phyloP scores from a whole-genome alignment of 2,888 invertebrate species.

The Barypeithes pellucidus region DNA sequence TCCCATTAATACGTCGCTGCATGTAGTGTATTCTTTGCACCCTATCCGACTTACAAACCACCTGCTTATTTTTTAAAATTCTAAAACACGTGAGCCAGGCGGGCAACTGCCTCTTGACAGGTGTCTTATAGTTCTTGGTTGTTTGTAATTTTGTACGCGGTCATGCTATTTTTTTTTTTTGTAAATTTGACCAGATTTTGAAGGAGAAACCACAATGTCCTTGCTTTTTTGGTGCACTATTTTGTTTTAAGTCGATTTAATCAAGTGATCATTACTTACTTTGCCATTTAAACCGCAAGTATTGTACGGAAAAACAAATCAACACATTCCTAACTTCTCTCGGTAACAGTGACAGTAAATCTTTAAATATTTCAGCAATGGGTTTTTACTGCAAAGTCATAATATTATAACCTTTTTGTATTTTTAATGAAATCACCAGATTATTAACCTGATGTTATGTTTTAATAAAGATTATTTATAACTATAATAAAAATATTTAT shows the following conservation, averaged over 20 bases:
- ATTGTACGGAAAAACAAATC: background rate
- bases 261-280: constrained; percentile 2
- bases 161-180: constrained; percentile 3
- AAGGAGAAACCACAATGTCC: constrained; percentile 21
- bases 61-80: constrained; percentile 39
- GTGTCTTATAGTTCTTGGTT: constrained; percentile 30
- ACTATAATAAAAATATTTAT: too few relatives aligned
- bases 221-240: constrained; percentile 7
- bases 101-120: constrained; percentile 24
- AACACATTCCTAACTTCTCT: too few relatives aligned
- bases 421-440: too few relatives aligned
- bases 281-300: constrained; percentile 5
- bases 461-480: too few relatives aligned
- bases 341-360: too few relatives aligned
- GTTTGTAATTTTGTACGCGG: constrained; percentile 4
- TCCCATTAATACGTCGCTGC: too few relatives aligned
- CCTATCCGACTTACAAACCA: constrained; percentile 27
- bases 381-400: too few relatives aligned
- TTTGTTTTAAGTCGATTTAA: background rate
- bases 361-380: too few relatives aligned
- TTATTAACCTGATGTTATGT: too few relatives aligned
- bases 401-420: too few relatives aligned
- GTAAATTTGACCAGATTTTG: background rate
- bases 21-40: background rate
- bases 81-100: constrained; percentile 20